Evolutionary conservation across 2,888 invertebrate species (phyloP).

Genomic region (Polymixis flavicincta): DNA sequence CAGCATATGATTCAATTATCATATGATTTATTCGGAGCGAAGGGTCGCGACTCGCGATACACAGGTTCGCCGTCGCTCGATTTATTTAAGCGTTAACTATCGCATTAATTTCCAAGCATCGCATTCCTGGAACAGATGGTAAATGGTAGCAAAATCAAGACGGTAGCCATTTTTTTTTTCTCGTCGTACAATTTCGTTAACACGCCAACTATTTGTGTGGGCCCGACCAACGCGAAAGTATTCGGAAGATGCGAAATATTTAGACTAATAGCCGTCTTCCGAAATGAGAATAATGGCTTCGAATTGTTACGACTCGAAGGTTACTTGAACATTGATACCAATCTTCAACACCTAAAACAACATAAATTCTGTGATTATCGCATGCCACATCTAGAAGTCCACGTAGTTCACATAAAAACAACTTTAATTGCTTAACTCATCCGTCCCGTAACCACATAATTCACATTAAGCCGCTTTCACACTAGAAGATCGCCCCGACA

Average conservation of each 20-base stretch:
- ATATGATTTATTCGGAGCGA: slow-evolving; percentile 88
- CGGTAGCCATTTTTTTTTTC: slow-evolving; percentile 77
- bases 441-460: slow-evolving; percentile 84
- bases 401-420: slow-evolving; percentile 82
- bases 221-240: slow-evolving; percentile 65
- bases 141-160: slow-evolving; percentile 79
- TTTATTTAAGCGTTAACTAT: slow-evolving; percentile 88
- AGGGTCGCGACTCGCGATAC: slow-evolving; percentile 74
- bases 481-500: slow-evolving; percentile 78
- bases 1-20: slow-evolving; percentile 91
- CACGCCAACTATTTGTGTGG: slow-evolving; percentile 85
- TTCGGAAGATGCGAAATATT: slow-evolving; percentile 55
- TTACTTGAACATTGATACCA: slow-evolving; percentile 59
- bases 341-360: slow-evolving; percentile 76
- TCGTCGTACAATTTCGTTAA: slow-evolving; percentile 71
- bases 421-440: slow-evolving; percentile 88
- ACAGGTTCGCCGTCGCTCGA: slow-evolving; percentile 72
- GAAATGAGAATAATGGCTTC: slow-evolving; percentile 49
- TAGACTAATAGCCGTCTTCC: slow-evolving; percentile 33
- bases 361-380: slow-evolving; percentile 85
- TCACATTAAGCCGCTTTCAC: slow-evolving; percentile 84
- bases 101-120: slow-evolving; percentile 83
- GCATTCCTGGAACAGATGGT: slow-evolving; percentile 85
- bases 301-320: slow-evolving; percentile 6
- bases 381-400: slow-evolving; percentile 81